Evolutionary conservation across 2,113 vertebrate species (phyloP), one percentile per base, ranked within the genome.

Genomic region (Puma concolor): DNA sequence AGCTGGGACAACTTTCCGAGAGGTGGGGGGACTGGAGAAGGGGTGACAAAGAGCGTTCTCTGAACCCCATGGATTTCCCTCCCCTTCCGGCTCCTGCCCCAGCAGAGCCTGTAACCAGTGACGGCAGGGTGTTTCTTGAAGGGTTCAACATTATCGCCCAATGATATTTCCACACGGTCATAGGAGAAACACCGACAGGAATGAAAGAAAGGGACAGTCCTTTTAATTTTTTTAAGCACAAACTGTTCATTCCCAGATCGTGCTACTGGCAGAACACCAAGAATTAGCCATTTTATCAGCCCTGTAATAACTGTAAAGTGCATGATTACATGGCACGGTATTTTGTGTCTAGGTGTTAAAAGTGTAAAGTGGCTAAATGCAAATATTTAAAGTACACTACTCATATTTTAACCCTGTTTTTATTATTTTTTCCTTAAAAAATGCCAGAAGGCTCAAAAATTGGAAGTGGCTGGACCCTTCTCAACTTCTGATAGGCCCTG

Each of bases 201-300:
- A n/a, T 15, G 31, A 91, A 48, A 48, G 31, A 90, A 57, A 48
- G 38, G 31, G 23, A 25, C 7, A 12, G 0, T 67, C 10, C 1
- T 5, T 13, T 17, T 21, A 2, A 1, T 12, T 67, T 19, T 14
- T 41, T 64, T 15, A 36, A 1, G 21, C 50, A 72, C 7, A 9
- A 87, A 21, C 9, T 6, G 12, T 13, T 44, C 15, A 25, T 54
- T 13, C 44, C 77, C 27, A 12, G 29, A 0, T 1, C 3, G 13
- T 11, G 1, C n/a, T 2, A 41, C 48, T 4, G 23, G 25, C 4
- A 1, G 25, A 14, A 23, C 38, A 11, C 41, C 29, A 13, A 10
- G 29, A 31, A n/a, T 36, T 1, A 48, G n/a, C 23, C 2, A 3
- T 54, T 5, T 14, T 13, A 29, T 48, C 27, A 25, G 17, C 8